Evolutionary conservation across 2,113 vertebrate species (phyloP), one percentile per base, ranked within the genome.

Genomic region (Tenrec ecaudatus): DNA sequence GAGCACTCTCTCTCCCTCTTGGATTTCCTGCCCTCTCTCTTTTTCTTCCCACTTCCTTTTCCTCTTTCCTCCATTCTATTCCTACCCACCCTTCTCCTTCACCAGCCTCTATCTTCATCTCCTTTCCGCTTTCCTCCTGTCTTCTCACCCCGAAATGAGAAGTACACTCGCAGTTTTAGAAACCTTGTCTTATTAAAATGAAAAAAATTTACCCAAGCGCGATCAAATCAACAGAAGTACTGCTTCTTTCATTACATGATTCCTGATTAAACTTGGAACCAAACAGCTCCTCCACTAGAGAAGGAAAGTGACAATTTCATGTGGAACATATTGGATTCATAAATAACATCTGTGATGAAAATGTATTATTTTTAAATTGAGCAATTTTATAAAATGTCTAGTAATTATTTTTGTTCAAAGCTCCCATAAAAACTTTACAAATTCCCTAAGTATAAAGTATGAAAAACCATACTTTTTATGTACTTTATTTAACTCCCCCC

Each of bases 311-410:
- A 31, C 33, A 2, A 25, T 58, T 92, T 77, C 90, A 38, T 88
- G 16, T 43, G 60, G 71, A 89, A 89, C 22, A 73, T 78, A 47
- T 58, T 90, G 31, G 17, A 36, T 91, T 88, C 19, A 29, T 81
- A 47, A 81, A 10, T 78, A 71, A 86, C 69, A 79, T 36, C 22
- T 60, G 31, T 53, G 38, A 4, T 33, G 25, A 33, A 77, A 62
- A 62, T 66, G 53, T 80, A 69, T 71, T 88, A 60, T 88, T 80
- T 33, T 77, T n/a, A 92, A 58, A 58, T 60, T 10, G 33, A 92
- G 14, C 40, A 2, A 57, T 78, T 91, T 89, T n/a, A 80, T 10
- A 23, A 60, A 53, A 64, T 16, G 31, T 19, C 38, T 33, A 15
- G 15, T 60, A 1, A 19, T 75, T 66, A 27, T 77, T 0, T 25